Evolutionary conservation across 2,888 invertebrate genomes (phyloP), one percentile per base, ranked within the genome.

Genomic region (Pollenia angustigena): DNA sequence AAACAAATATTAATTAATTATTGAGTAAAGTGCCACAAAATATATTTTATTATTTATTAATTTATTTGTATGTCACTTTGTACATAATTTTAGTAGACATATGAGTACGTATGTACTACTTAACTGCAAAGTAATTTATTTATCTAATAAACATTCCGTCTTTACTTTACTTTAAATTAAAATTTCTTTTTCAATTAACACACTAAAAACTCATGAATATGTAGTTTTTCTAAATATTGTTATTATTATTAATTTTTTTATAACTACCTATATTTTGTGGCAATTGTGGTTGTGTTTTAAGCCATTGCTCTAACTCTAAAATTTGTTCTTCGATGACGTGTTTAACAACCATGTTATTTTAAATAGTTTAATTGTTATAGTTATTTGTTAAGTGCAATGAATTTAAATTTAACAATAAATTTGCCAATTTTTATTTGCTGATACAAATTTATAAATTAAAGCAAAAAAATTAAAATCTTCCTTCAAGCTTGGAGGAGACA

Each of bases 261-360:
- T 23, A 32, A 64, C 78, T 94, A 96, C 96, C 95, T 85, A 96
- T 95, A 89, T 95, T 94, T 90, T 95, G 94, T 0, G 96, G 96
- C 66, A 96, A 93, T 92, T 96, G 96, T 0, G 95, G 94, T 89
- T 96, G 96, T 88, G 94, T 95, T 87, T 91, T 91, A 9, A 96
- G 93, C 96, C 96, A 96, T 85, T 94, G 94, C 90, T 91, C 89
- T 71, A 92, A 79, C 56, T 90, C 91, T 44, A 71, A 71, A 46
- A 92, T 86, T 76, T 89, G 88, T 66, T 88, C 86, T 4, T 88
- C 89, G 88, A 90, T 62, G 23, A 88, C 87, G 75, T 86, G 58
- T 52, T 86, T 88, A 48, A 84, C 79, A 60, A 85, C 81, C 89
- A 89, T 89, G 54, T 72, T 81, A 62, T 40, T 56, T 32, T 46